phyloP scores from a whole-genome alignment of 2,113 vertebrate genomes.

The Otolemur garnettii region DNA sequence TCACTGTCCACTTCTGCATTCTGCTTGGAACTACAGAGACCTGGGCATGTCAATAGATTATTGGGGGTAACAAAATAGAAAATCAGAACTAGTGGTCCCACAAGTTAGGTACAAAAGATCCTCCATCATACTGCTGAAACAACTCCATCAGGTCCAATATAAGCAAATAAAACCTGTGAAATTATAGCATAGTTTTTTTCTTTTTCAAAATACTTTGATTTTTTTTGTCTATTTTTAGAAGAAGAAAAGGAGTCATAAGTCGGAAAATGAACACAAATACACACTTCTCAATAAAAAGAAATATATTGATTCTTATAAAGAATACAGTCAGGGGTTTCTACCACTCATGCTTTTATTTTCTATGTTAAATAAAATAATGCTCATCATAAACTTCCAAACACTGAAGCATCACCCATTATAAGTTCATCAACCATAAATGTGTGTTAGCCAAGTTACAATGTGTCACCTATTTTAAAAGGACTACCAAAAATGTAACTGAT shows the following conservation, averaged over 20 bases:
- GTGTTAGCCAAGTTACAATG: background rate
- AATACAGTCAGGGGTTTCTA: background rate
- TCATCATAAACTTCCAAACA: background rate
- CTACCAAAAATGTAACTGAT: background rate
- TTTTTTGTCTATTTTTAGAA: too few species aligned
- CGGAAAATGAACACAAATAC: background rate
- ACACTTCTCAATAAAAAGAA: background rate
- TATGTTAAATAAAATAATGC: background rate
- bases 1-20: background rate
- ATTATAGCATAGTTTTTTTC: background rate
- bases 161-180: background rate
- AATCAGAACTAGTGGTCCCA: background rate
- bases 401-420: background rate
- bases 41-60: background rate
- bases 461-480: background rate
- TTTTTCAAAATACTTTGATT: too few species aligned
- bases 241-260: background rate
- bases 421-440: slow-evolving; percentile 6
- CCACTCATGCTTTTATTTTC: background rate
- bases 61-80: background rate
- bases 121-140: background rate
- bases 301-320: background rate
- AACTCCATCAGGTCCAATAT: background rate
- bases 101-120: background rate
- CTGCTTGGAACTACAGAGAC: background rate